Evolutionary conservation across 2,113 vertebrate genomes (phyloP).

Genomic region (Sturnus vulgaris): DNA sequence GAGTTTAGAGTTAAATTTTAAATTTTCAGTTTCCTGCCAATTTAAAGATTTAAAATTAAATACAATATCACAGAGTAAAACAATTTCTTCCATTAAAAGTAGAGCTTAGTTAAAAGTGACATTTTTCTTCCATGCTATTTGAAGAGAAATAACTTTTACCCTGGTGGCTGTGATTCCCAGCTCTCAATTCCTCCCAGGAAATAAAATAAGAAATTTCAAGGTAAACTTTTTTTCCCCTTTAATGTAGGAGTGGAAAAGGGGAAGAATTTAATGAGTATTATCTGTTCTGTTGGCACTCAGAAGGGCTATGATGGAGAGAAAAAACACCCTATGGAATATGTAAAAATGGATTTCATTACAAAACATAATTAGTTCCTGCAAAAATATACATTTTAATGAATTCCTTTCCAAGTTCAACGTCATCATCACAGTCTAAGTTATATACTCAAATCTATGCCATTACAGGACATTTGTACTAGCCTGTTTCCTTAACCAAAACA

Average conservation of each 20-base stretch:
- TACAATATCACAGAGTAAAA: neutral
- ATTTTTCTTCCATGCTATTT: neutral
- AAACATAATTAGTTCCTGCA: neutral
- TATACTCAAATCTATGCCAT: neutral
- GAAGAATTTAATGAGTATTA: neutral
- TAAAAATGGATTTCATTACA: neutral
- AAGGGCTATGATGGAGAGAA: neutral
- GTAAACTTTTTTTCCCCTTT: neutral
- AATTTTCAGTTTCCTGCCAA: neutral
- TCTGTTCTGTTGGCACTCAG: neutral
- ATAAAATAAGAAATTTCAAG: neutral
- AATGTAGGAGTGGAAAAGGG: neutral
- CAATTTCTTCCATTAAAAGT: neutral
- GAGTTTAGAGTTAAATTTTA: neutral
- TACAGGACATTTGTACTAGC: neutral
- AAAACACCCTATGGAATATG: neutral
- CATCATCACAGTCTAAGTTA: neutral
- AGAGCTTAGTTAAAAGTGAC: neutral
- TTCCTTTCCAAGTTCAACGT: neutral
- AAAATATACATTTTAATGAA: neutral
- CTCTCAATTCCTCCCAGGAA: neutral
- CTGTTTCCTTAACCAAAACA: neutral
- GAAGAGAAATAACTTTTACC: neutral
- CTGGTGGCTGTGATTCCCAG: neutral
- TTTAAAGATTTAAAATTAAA: neutral